Base-by-base conservation (phyloP, 2,888 invertebrate species). In the Athrips mouffetella region DNA sequence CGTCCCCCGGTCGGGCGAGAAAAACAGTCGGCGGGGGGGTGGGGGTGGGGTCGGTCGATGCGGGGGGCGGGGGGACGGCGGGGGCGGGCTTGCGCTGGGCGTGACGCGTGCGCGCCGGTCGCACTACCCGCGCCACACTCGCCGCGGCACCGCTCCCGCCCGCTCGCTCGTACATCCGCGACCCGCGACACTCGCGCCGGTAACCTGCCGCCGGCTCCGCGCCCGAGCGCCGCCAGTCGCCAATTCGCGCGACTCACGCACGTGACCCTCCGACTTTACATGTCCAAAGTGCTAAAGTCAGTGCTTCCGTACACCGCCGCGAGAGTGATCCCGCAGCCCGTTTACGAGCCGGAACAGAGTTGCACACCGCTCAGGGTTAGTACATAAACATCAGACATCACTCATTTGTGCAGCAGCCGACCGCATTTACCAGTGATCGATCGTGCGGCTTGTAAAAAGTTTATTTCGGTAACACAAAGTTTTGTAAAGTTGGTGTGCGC, bases 231-330 rank as follows among this genome's bases (percentile, higher is more conserved):
- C 61, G 66, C 67, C 60, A 65, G 71, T 70, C 76, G 80, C 80
- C 80, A 64, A 73, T 76, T 74, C 80, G 76, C 79, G 79, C 79
- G 73, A 76, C 71, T 80, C 73, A 74, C 69, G 64, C 71, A 68
- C 77, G 80, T 80, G 72, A 73, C 68, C 73, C 73, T 68, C 68
- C 73, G 68, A 75, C 84, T 73, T 75, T 81, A 84, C 80, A 84
- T 86, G 82, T 80, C 82, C 81, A 83, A 82, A 87, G 88, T 87
- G 86, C 71, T 85, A 69, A 80, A 85, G 73, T 80, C 87, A 85
- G 87, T 88, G 87, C 85, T 84, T 74, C 83, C 86, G 67, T 76
- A 76, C 76, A 78, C 81, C 70, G 79, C 79, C 80, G 82, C 84
- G 79, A 79, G 70, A 83, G 84, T 88, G 85, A 71, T 81, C 74